These are phyloP conservation scores for Orius laevigatus DNA, from an alignment of 1,140 invertebrate genomes.

Conservation along the genomic window DNA sequence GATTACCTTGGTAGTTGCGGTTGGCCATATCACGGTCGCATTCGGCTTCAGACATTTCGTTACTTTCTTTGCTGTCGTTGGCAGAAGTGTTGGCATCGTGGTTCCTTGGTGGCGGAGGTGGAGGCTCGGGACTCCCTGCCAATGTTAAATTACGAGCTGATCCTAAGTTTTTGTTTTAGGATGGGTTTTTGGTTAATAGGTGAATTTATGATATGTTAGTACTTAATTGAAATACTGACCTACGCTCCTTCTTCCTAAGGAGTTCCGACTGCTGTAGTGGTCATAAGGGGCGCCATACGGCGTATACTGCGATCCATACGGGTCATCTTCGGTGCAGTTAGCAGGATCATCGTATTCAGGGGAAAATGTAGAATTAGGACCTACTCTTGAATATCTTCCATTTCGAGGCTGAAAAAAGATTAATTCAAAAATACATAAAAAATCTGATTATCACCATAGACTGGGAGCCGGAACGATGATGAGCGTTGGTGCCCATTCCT, in stretches of 20 bases:
- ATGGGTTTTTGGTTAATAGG: background rate
- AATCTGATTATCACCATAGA: slow-evolving; percentile 45
- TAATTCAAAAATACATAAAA: background rate
- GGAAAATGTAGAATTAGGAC: slow-evolving; percentile 32
- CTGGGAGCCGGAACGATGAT: slow-evolving; percentile 69
- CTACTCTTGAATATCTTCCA: slow-evolving; percentile 50
- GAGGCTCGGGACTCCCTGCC: slow-evolving; percentile 55
- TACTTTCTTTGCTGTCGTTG: slow-evolving; percentile 81
- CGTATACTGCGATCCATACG: slow-evolving; percentile 68
- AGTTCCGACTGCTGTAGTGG: slow-evolving; percentile 68
- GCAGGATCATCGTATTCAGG: slow-evolving; percentile 84
- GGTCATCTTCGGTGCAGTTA: slow-evolving; percentile 77
- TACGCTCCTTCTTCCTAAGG: slow-evolving; percentile 49
- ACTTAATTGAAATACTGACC: slow-evolving; percentile 17
- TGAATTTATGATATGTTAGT: background rate
- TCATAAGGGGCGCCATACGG: slow-evolving; percentile 67
- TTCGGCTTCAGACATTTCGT: slow-evolving; percentile 83
- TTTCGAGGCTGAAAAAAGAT: slow-evolving; percentile 41
- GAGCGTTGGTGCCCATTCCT: slow-evolving; percentile 42
- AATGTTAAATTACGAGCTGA: slow-evolving; percentile 47
- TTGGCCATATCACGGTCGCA: slow-evolving; percentile 64
- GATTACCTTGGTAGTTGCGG: slow-evolving; percentile 56
- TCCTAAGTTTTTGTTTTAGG: slow-evolving; percentile 28
- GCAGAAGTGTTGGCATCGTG: slow-evolving; percentile 57
- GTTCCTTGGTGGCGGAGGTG: slow-evolving; percentile 57